Evolutionary conservation across 2,797 vertebrate genomes (phyloP), one percentile per base, ranked within the genome.

Genomic region (Megalops cyprinoides): DNA sequence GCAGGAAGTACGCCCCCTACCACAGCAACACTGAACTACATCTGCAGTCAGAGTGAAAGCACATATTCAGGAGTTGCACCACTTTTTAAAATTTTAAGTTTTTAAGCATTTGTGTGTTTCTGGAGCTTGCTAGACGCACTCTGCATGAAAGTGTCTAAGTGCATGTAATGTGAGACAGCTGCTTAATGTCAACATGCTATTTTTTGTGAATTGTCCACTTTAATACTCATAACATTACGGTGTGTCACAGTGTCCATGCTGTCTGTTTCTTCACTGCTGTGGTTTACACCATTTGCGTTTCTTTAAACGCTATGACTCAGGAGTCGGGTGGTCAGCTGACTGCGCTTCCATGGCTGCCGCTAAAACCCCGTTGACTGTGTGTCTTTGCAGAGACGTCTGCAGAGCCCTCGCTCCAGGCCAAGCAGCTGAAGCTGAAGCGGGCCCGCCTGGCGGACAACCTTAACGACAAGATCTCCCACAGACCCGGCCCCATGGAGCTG

Each of bases 401-500:
- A 10, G 94, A 94, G 81, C 86, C 89, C 0, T 88, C 84, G 0
- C 84, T 92, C 69, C 93, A 94, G 88, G 94, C 93, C 86, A 98
- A 96, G 86, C 97, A 99, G 93, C 92, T 99, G 90, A 96, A 96
- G 91, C 92, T 97, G 85, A 98, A 97, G 92, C 93, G 95, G 88
- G 95, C 96, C 81, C 95, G 96, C 18, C 90, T 97, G 75, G 94
- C 96, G 0, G 95, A 96, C 74, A 94, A 97, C 87, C 92, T 97
- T 87, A 98, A 97, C 0, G 95, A 97, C 87, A 97, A 96, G 93
- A 95, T 97, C 74, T 94, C 97, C 0, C 96, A 97, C 87, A 90
- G 96, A 79, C 96, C 96, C 0, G 96, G 96, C 34, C 96, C 96
- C 62, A 96, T 97, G 94, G 97, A 98, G 84, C 90, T 97, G 77